phyloP scores from a whole-genome alignment of 2,113 vertebrate species.

The Atlantisia rogersi region DNA sequence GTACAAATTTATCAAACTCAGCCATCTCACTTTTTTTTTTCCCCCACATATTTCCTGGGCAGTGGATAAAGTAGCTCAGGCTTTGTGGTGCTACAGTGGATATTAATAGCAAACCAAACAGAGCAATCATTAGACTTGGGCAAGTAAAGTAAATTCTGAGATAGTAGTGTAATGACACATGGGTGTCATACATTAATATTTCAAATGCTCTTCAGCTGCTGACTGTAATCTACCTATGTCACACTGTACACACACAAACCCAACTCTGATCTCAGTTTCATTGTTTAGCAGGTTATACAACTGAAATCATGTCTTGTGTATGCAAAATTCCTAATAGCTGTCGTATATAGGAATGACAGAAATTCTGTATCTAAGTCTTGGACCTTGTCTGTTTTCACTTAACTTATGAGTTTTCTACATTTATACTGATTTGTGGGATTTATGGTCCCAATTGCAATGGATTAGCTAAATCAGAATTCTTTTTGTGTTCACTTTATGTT shows the following conservation, averaged over 20 bases:
- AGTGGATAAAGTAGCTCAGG: neutral
- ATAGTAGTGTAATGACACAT: neutral
- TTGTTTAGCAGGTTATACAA: neutral
- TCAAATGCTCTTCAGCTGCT: neutral
- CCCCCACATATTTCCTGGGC: neutral
- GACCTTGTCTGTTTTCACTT: neutral
- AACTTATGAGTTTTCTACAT: neutral
- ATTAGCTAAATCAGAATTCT: neutral
- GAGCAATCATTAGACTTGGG: neutral
- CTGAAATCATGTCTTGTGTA: neutral
- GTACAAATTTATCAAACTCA: neutral
- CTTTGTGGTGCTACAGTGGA: neutral
- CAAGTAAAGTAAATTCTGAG: neutral
- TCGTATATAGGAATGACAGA: neutral
- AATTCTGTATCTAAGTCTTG: neutral
- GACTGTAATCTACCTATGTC: neutral
- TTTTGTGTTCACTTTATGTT: neutral
- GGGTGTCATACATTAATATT: neutral
- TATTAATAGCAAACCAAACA: neutral
- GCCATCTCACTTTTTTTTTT: neutral
- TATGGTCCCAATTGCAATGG: neutral
- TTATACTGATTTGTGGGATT: neutral
- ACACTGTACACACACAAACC: neutral
- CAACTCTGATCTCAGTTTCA: neutral
- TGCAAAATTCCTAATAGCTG: neutral